Conservation (phyloP, 2,888 invertebrate species). For the Ganaspis brasiliensis region DNA sequence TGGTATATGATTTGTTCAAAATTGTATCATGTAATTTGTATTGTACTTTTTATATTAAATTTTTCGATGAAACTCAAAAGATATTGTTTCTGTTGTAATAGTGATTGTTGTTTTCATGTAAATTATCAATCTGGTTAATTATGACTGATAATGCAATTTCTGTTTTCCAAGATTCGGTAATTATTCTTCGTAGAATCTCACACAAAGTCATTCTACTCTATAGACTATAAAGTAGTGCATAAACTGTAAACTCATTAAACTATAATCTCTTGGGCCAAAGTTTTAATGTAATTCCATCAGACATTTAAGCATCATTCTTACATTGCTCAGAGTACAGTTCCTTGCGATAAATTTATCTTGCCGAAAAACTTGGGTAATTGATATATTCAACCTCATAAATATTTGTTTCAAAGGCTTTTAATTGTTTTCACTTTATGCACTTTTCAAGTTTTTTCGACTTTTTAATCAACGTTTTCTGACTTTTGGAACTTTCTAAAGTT, state of each 20-base stretch:
- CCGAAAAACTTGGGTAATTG: not conserved
- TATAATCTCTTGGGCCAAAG: conserved; percentile 20
- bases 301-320: conserved; percentile 20
- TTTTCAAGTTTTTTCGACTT: too few species aligned
- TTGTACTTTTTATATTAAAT: too few species aligned
- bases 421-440: too few species aligned
- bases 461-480: too few species aligned
- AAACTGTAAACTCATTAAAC: conserved; percentile 20
- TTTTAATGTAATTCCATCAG: conserved; percentile 20
- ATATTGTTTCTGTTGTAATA: too few species aligned
- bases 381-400: too few species aligned
- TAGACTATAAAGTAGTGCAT: conserved; percentile 14
- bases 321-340: not conserved
- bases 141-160: not conserved
- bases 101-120: not conserved
- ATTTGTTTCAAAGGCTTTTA: too few species aligned
- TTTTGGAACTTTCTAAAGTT: too few species aligned
- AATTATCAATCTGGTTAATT: conserved; percentile 14
- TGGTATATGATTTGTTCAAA: too few species aligned
- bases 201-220: conserved; percentile 13
- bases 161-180: conserved; percentile 9
- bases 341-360: not conserved
- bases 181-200: conserved; percentile 7
- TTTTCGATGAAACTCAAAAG: too few species aligned
- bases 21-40: too few species aligned